A percentile compares a stretch with the other conserved stretches of the same genome.
Conservation (phyloP, 2,797 vertebrate genomes). For the Pempheris klunzingeri region DNA sequence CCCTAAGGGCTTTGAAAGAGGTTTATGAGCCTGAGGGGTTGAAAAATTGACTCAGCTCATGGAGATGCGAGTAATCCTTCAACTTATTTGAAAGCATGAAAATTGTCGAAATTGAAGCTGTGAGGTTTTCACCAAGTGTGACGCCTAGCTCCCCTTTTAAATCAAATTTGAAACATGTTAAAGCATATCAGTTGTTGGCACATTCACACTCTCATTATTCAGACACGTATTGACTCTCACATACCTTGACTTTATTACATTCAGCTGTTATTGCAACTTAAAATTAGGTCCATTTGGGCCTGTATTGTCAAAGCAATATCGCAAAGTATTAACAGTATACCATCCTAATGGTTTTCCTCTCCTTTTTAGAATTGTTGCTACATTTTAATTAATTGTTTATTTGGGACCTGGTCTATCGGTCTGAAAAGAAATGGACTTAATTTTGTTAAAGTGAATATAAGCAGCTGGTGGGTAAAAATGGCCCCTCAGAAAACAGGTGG, state of each 20-base stretch:
- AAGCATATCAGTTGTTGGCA: slow-evolving; percentile 3
- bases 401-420: neutral
- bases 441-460: neutral
- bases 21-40: slow-evolving; percentile 59
- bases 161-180: slow-evolving; percentile 32
- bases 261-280: neutral
- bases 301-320: slow-evolving; percentile 6
- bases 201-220: neutral
- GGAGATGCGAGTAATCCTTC: slow-evolving; percentile 59
- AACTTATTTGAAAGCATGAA: slow-evolving; percentile 66
- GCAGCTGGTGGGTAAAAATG: slow-evolving; percentile 2
- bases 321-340: neutral
- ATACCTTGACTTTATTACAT: neutral
- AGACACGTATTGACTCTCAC: neutral
- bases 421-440: neutral
- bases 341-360: too few species aligned
- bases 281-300: neutral
- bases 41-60: slow-evolving; percentile 57
- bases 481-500: slow-evolving; percentile 27
- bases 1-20: slow-evolving; percentile 54
- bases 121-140: slow-evolving; percentile 46
- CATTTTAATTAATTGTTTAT: too few species aligned
- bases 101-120: slow-evolving; percentile 55
- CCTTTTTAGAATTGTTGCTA: neutral
- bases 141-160: slow-evolving; percentile 28